Percentiles rank a stretch among this genome's conserved stretches.
phyloP scores from a whole-genome alignment of 2,888 invertebrate genomes.

The Cepaea hortensis region DNA sequence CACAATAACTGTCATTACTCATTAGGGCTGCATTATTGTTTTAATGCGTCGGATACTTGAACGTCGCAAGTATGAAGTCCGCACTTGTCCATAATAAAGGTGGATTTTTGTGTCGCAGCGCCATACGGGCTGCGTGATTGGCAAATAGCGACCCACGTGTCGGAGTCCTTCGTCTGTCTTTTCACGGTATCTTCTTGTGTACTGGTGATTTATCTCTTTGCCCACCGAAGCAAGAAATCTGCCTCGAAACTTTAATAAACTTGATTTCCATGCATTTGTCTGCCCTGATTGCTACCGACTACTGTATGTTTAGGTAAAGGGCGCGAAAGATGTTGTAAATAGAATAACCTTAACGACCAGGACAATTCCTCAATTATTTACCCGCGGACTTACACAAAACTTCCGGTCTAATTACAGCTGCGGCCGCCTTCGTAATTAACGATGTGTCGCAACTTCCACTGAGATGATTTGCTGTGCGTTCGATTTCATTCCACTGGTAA shows the following conservation, averaged over 20 bases:
- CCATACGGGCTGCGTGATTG: conserved; percentile 29
- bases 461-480: conserved; percentile 24
- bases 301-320: background rate
- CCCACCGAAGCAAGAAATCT: conserved; percentile 12
- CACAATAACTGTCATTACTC: conserved; percentile 17
- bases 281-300: conserved; percentile 5
- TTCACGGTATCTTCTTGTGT: background rate
- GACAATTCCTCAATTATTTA: conserved; percentile 14
- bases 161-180: background rate
- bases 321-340: background rate
- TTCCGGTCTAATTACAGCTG: conserved; percentile 29
- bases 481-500: conserved; percentile 15
- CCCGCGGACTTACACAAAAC: conserved; percentile 22
- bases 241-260: conserved; percentile 24
- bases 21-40: conserved; percentile 20
- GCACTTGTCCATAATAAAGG: conserved; percentile 19
- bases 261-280: conserved; percentile 3
- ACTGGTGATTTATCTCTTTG: conserved; percentile 9
- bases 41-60: conserved; percentile 19
- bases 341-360: background rate
- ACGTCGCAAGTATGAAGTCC: background rate
- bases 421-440: conserved; percentile 9
- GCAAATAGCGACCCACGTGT: conserved; percentile 8
- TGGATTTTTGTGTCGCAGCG: background rate
- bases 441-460: conserved; percentile 23